These are phyloP conservation scores for Lota lota DNA, from an alignment of 2,113 vertebrate species.

Conservation along the genomic window DNA sequence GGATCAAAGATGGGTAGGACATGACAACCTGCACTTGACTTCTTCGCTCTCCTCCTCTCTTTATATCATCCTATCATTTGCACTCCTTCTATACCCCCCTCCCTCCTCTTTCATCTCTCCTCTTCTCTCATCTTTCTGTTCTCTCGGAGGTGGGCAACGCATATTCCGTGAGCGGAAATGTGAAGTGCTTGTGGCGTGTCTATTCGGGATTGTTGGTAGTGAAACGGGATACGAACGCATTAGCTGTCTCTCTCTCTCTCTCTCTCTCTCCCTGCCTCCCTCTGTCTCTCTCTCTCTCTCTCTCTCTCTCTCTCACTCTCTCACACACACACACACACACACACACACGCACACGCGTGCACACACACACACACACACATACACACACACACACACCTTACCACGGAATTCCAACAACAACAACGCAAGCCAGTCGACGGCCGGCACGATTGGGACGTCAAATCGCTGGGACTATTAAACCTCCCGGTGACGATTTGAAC, in stretches of 20 bases:
- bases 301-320: background rate
- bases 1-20: too few relatives aligned
- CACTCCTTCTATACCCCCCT: background rate
- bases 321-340: too few relatives aligned
- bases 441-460: constrained; percentile 20
- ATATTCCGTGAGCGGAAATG: constrained; percentile 15
- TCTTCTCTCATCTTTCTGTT: constrained; percentile 4
- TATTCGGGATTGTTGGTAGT: constrained; percentile 39
- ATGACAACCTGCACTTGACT: too few relatives aligned
- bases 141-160: constrained; percentile 2
- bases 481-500: constrained; percentile 41
- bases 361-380: background rate
- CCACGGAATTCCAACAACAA: constrained; percentile 7
- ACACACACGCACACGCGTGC: too few relatives aligned
- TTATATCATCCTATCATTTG: background rate
- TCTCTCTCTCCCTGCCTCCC: constrained; percentile 10
- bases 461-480: constrained; percentile 36
- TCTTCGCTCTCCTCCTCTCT: background rate
- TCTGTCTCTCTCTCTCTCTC: constrained; percentile 1
- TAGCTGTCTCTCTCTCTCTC: constrained; percentile 36
- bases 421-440: constrained; percentile 17
- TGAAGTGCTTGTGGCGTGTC: constrained; percentile 27
- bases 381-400: background rate
- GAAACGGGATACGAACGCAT: constrained; percentile 44
- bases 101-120: background rate